Conservation (phyloP, 2,797 vertebrate species). For the Sardinella longiceps region DNA sequence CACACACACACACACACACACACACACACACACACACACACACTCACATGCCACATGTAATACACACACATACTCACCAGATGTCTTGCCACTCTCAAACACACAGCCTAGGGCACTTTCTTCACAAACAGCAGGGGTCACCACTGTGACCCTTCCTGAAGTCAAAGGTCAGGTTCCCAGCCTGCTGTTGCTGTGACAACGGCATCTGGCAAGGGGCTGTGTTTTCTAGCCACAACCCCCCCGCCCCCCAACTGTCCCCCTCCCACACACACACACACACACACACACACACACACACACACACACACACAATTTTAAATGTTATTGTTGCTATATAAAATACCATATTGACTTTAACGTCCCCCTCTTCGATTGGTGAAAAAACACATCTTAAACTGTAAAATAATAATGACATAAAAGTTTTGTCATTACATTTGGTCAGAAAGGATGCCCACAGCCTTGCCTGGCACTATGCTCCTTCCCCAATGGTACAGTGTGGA, state of each 20-base stretch:
- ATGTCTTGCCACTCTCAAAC: slow-evolving; percentile 67
- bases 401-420: too few relatives aligned
- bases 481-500: too few relatives aligned
- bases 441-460: too few relatives aligned
- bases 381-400: too few relatives aligned
- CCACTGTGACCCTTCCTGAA: slow-evolving; percentile 69
- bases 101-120: slow-evolving; percentile 53
- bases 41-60: slow-evolving; percentile 40
- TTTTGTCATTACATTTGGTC: too few relatives aligned
- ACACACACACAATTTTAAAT: not conserved
- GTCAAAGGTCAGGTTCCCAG: slow-evolving; percentile 77
- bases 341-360: too few relatives aligned
- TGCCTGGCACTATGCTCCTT: too few relatives aligned
- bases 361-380: too few relatives aligned
- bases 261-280: not conserved
- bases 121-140: slow-evolving; percentile 71
- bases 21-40: slow-evolving; percentile 27
- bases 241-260: slow-evolving; percentile 41
- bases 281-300: not conserved
- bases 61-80: slow-evolving; percentile 57
- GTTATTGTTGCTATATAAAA: too few relatives aligned
- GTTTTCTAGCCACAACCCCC: slow-evolving; percentile 48
- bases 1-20: slow-evolving; percentile 41
- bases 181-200: slow-evolving; percentile 70
- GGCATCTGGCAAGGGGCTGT: slow-evolving; percentile 65